Base-by-base conservation (phyloP, 2,888 invertebrate species). In the Folsomia manolachei region DNA sequence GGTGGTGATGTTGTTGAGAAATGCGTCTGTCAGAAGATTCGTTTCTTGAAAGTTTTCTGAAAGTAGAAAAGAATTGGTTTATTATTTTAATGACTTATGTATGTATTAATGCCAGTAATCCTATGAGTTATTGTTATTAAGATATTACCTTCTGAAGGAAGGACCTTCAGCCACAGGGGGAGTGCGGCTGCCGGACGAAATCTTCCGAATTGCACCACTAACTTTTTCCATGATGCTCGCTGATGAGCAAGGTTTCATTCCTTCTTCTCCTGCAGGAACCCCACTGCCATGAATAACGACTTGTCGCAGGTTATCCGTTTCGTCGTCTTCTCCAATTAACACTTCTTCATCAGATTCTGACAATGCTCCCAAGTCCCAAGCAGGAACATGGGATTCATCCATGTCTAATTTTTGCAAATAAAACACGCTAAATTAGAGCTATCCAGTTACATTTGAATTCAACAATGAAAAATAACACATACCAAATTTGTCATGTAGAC, bases 141-240 rank as follows among this genome's bases (percentile, higher is more conserved):
- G 4, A 19, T 7, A 24, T 25, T 19, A 70, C 51, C 21, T 64
- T 27, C 51, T 71, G 23, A 69, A 14, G 11, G 79, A 76, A 1
- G 78, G 72, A 24, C 70, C 39, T 9, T 14, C 39, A 14, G 7
- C 68, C 24, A 78, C 78, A 18, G 75, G 67, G 18, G 75, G 71
- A 24, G 71, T 66, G 27, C 39, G 51, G 2, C 63, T 67, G 61
- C 77, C 78, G 27, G 79, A 71, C 52, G 78, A 78, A 25, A 80
- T 80, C 73, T 80, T 80, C 56, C 80, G 25, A 14, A 80, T 75
- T 19, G 72, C 79, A n/a, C 71, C 77, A 21, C 69, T 74, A 11
- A 80, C 78, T 71, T 75, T 77, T 1, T 74, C 76, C 21, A 80
- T 75, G 18, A 79, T 69, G 1, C 71, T 64, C 11, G 60, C 56